Evolutionary conservation across 2,888 invertebrate genomes (phyloP).

Genomic region (Trilocha varians): DNA sequence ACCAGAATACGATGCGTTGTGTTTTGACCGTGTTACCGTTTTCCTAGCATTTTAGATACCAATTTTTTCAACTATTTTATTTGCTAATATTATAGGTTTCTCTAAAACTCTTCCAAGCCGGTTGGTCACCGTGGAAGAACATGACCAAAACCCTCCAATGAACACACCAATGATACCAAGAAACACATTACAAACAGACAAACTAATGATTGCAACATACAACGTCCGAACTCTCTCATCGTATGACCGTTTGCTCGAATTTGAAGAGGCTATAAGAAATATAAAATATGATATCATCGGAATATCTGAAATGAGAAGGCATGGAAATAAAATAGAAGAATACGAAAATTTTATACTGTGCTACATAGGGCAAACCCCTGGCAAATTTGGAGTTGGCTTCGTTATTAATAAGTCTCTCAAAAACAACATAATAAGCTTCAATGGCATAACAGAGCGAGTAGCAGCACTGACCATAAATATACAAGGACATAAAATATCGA

Average conservation of each 20-base stretch:
- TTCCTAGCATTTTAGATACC: too few relatives aligned
- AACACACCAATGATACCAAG: too few relatives aligned
- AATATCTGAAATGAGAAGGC: conserved; percentile 8
- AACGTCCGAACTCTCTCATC: not conserved
- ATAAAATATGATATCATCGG: conserved; percentile 12
- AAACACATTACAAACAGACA: not conserved
- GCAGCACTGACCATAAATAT: conserved; percentile 8
- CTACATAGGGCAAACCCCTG: conserved; percentile 7
- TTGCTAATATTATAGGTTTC: too few relatives aligned
- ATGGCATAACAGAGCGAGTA: conserved; percentile 9
- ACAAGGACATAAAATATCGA: not conserved
- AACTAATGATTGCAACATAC: not conserved
- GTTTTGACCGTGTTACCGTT: too few relatives aligned
- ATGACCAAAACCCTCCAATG: too few relatives aligned
- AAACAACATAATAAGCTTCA: conserved; percentile 9
- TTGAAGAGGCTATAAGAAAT: conserved; percentile 4
- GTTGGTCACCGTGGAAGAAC: too few relatives aligned
- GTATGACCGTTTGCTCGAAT: conserved; percentile 7
- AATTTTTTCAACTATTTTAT: too few relatives aligned
- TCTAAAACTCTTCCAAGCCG: too few relatives aligned
- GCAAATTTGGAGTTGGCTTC: conserved; percentile 11
- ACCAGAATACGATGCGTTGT: too few relatives aligned
- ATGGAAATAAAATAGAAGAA: conserved; percentile 10
- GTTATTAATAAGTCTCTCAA: conserved; percentile 9
- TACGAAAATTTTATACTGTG: conserved; percentile 8